A percentile compares a stretch with the other conserved stretches of the same genome.
Conservation (phyloP, 2,888 invertebrate genomes). For the Phengaris alcon region DNA sequence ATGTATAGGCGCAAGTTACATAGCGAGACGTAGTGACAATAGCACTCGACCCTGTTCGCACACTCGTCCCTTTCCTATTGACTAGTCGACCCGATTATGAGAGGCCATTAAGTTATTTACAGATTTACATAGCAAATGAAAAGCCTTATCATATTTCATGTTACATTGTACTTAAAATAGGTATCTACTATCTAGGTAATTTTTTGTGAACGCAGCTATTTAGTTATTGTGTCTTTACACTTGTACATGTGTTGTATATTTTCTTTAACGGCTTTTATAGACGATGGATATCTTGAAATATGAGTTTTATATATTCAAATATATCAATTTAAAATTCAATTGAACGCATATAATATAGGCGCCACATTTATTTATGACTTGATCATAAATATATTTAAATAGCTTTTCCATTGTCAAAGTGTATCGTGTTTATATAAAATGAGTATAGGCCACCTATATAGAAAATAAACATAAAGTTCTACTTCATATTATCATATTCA, state of each 20-base stretch:
- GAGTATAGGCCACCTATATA: not conserved
- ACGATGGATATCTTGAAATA: not conserved
- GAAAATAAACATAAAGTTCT: not conserved
- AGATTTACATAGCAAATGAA: slow-evolving; percentile 43
- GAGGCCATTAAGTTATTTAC: slow-evolving; percentile 55
- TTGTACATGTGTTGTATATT: not conserved
- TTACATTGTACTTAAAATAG: not conserved
- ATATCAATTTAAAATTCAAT: slow-evolving; percentile 7
- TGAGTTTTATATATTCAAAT: slow-evolving; percentile 16
- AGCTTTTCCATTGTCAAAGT: slow-evolving; percentile 4
- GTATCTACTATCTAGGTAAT: not conserved
- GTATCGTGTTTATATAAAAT: not conserved
- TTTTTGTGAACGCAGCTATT: too few species aligned
- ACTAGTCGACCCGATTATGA: slow-evolving; percentile 60
- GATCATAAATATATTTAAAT: not conserved
- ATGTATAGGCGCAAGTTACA: slow-evolving; percentile 54
- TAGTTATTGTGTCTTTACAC: not conserved
- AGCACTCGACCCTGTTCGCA: slow-evolving; percentile 71
- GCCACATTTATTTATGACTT: not conserved
- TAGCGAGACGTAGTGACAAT: slow-evolving; percentile 59
- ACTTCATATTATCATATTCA: not conserved
- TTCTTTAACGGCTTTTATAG: not conserved
- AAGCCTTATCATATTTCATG: slow-evolving; percentile 27
- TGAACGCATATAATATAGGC: not conserved
- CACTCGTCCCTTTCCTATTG: slow-evolving; percentile 63